phyloP scores from a whole-genome alignment of 2,113 vertebrate genomes.

The Callionymus lyra region DNA sequence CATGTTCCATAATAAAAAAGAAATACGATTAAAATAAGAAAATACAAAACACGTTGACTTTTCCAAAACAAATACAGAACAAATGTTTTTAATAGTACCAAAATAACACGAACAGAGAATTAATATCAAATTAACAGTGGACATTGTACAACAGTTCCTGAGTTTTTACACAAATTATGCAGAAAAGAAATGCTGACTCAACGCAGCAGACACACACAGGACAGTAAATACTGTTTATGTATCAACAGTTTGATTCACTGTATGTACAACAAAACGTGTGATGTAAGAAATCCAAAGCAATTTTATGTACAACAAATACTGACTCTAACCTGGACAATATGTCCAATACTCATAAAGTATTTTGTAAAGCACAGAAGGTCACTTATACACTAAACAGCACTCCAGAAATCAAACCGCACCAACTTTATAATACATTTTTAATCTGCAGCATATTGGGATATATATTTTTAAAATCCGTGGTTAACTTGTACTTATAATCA shows the following conservation, averaged over 20 bases:
- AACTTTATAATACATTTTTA: slow-evolving; percentile 49
- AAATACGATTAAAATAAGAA: too few relatives aligned
- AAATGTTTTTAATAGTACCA: slow-evolving; percentile 60
- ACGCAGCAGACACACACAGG: slow-evolving; percentile 43
- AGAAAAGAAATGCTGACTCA: slow-evolving; percentile 34
- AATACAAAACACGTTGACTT: background rate
- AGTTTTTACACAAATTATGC: slow-evolving; percentile 58
- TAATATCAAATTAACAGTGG: slow-evolving; percentile 52
- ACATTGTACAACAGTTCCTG: slow-evolving; percentile 59
- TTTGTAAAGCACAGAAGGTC: slow-evolving; percentile 68
- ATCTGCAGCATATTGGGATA: slow-evolving; percentile 58
- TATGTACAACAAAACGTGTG: slow-evolving; percentile 55
- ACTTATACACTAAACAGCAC: slow-evolving; percentile 68
- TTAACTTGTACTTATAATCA: slow-evolving; percentile 35
- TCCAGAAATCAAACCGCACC: slow-evolving; percentile 53
- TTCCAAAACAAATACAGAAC: slow-evolving; percentile 22
- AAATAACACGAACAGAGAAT: slow-evolving; percentile 46
- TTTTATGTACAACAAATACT: slow-evolving; percentile 50
- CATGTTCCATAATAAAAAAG: background rate
- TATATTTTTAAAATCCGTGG: slow-evolving; percentile 36
- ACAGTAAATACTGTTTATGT: slow-evolving; percentile 45
- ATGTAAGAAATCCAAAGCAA: slow-evolving; percentile 35
- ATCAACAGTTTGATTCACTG: slow-evolving; percentile 29
- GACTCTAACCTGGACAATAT: slow-evolving; percentile 63
- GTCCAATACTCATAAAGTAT: slow-evolving; percentile 64